Evolutionary conservation across 2,797 vertebrate genomes (phyloP).

Genomic region (Enteromius paludinosus): DNA sequence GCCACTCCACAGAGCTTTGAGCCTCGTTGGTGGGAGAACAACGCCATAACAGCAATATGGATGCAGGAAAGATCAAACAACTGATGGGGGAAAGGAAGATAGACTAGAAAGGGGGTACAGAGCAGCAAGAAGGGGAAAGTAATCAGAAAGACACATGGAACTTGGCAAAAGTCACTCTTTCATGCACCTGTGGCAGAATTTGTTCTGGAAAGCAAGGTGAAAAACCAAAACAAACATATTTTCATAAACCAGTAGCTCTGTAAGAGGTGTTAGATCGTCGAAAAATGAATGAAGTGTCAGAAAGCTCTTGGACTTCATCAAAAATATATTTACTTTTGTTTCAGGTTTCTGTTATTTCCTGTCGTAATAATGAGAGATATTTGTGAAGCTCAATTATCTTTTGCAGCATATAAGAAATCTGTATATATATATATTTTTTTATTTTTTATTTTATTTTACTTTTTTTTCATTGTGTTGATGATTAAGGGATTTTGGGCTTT

Average conservation of each 20-base stretch:
- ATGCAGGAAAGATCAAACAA: constrained; percentile 37
- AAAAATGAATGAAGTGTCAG: not conserved
- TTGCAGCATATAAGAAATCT: too few species aligned
- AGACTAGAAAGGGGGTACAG: not conserved
- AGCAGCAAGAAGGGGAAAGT: not conserved
- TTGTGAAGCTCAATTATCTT: too few species aligned
- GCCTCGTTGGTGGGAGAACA: constrained; percentile 7
- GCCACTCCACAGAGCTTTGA: constrained; percentile 14
- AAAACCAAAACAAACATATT: not conserved
- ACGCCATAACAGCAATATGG: constrained; percentile 7
- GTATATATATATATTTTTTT: too few species aligned
- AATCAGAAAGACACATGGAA: constrained; percentile 18
- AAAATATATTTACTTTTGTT: not conserved
- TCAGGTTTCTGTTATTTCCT: too few species aligned
- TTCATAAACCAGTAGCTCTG: not conserved
- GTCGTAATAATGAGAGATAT: too few species aligned
- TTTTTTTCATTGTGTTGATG: too few species aligned
- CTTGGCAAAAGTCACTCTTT: not conserved
- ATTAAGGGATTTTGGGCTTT: too few species aligned
- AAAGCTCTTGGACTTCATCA: too few species aligned
- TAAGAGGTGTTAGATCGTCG: not conserved
- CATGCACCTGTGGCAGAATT: not conserved
- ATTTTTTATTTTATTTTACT: too few species aligned
- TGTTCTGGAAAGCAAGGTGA: not conserved
- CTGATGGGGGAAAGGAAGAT: constrained; percentile 16